These are phyloP conservation scores for Calycopis cecrops DNA, from an alignment of 1,140 invertebrate species.

Conservation along the genomic window DNA sequence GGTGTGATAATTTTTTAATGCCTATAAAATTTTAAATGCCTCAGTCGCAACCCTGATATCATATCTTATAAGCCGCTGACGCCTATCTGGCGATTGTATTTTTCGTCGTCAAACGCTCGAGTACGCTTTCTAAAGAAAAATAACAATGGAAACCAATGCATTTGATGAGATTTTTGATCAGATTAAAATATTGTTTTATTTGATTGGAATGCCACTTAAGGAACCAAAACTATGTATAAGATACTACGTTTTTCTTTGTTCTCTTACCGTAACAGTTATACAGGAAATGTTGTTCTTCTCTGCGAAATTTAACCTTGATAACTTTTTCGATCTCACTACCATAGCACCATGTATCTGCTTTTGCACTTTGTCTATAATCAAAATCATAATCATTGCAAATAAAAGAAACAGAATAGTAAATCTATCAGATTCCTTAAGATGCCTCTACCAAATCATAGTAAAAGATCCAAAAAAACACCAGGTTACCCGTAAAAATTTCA, in stretches of 20 bases:
- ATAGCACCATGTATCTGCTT: constrained; percentile 43
- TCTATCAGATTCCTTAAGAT: constrained; percentile 27
- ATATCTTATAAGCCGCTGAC: no score
- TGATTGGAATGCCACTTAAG: constrained; percentile 38
- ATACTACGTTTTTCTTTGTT: constrained; percentile 33
- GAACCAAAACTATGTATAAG: constrained; percentile 28
- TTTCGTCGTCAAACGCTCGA: no score
- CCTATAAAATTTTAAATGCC: no score
- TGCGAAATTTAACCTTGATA: constrained; percentile 38
- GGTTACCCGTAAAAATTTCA: constrained; percentile 31
- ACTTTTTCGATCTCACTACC: constrained; percentile 42
- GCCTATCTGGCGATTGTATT: no score
- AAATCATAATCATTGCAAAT: constrained; percentile 33
- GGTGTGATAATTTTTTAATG: no score
- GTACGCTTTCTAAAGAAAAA: no score
- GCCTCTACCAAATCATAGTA: constrained; percentile 30
- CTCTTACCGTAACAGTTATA: constrained; percentile 28
- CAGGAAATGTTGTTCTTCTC: constrained; percentile 37
- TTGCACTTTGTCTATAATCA: constrained; percentile 39
- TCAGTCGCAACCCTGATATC: no score
- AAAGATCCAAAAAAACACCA: constrained; percentile 27
- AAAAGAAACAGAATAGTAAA: constrained; percentile 39
- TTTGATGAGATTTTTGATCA: constrained; percentile 47
- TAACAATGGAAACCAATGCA: constrained; percentile 36
- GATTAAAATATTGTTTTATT: constrained; percentile 42